Evolutionary conservation across 1,140 invertebrate species (phyloP).

Genomic region (Leptestheria dahalacensis): DNA sequence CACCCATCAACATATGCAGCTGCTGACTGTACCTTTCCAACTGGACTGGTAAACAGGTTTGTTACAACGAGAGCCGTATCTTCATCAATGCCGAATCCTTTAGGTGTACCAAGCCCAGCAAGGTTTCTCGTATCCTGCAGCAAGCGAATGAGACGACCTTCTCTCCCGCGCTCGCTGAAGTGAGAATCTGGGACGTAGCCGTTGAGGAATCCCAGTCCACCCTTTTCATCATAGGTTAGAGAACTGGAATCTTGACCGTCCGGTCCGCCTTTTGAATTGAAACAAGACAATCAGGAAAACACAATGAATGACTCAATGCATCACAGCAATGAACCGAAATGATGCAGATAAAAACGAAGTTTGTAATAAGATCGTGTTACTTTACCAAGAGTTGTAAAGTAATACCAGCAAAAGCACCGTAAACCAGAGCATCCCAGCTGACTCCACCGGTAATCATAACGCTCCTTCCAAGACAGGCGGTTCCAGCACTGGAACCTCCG

Average conservation of each 20-base stretch:
- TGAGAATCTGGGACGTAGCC: slow-evolving; percentile 24
- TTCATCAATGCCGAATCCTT: slow-evolving; percentile 14
- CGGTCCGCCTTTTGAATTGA: no score
- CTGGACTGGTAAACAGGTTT: background rate
- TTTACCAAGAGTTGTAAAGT: no score
- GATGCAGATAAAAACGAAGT: no score
- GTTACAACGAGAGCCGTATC: slow-evolving; percentile 8
- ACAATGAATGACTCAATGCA: no score
- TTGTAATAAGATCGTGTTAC: no score
- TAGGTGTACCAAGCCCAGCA: background rate
- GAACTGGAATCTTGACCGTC: no score
- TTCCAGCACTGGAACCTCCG: slow-evolving; percentile 24
- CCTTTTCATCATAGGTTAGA: slow-evolving; percentile 21
- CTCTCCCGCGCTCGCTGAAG: slow-evolving; percentile 25
- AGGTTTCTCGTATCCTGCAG: slow-evolving; percentile 8
- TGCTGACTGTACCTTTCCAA: slow-evolving; percentile 8
- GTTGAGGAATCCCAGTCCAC: slow-evolving; percentile 23
- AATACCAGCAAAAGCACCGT: slow-evolving; percentile 13
- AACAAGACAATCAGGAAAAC: no score
- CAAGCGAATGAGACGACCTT: slow-evolving; percentile 19
- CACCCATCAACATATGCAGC: no score
- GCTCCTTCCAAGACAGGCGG: slow-evolving; percentile 20
- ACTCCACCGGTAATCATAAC: slow-evolving; percentile 23
- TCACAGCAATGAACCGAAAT: no score
- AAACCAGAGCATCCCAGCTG: slow-evolving; percentile 11